phyloP scores from a whole-genome alignment of 2,888 invertebrate genomes.

The Oligia latruncula region DNA sequence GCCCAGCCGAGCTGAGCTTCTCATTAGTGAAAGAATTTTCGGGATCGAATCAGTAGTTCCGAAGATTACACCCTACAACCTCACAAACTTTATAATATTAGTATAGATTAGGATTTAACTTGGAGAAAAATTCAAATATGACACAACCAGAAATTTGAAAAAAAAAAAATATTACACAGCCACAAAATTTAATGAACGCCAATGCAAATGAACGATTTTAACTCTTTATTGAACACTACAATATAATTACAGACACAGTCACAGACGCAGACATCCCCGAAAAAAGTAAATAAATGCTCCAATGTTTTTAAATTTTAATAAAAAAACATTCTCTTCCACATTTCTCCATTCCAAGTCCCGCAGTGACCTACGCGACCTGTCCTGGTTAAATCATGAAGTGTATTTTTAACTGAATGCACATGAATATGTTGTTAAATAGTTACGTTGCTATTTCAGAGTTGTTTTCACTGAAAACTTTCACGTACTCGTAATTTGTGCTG shows the following conservation, averaged over 20 bases:
- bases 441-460: conserved; percentile 16
- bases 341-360: conserved; percentile 25
- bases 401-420: conserved; percentile 61
- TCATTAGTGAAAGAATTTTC: too few species aligned
- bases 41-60: too few species aligned
- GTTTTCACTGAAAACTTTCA: conserved; percentile 1
- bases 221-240: background rate
- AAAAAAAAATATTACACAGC: too few species aligned
- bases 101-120: background rate
- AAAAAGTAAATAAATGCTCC: background rate
- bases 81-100: too few species aligned
- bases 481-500: background rate
- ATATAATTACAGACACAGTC: background rate
- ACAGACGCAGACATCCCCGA: background rate
- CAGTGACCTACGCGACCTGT: conserved; percentile 65
- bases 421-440: conserved; percentile 49
- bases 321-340: conserved; percentile 39
- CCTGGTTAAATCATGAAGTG: conserved; percentile 64
- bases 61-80: too few species aligned
- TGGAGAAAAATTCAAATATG: background rate
- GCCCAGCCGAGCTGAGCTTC: too few species aligned
- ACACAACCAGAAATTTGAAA: too few species aligned
- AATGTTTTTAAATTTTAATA: background rate
- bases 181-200: background rate
- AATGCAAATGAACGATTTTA: background rate